phyloP scores from a whole-genome alignment of 2,797 vertebrate species.

The Paedocypris micromegethes region DNA sequence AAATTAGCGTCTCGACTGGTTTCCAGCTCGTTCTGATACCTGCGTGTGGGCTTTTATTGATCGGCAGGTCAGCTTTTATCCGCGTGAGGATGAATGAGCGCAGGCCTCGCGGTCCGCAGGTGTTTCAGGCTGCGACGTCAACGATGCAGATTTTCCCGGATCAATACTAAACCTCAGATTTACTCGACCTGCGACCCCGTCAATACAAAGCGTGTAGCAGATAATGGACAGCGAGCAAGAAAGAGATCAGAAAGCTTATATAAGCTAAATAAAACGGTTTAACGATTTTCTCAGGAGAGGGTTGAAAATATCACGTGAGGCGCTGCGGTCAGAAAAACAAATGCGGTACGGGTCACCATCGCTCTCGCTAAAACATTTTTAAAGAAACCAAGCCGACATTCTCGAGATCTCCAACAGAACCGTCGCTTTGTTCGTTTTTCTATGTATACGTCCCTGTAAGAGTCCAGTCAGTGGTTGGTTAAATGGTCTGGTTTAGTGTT shows the following conservation, averaged over 20 bases:
- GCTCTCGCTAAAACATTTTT: too few relatives aligned
- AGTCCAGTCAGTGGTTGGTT: too few relatives aligned
- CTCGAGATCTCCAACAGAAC: too few relatives aligned
- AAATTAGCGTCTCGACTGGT: constrained; percentile 23
- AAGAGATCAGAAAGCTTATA: background rate
- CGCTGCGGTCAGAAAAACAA: too few relatives aligned
- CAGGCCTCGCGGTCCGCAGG: constrained; percentile 22
- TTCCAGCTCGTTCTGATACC: constrained; percentile 28
- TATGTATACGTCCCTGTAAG: too few relatives aligned
- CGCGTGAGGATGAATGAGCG: constrained; percentile 45
- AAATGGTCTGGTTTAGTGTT: too few relatives aligned
- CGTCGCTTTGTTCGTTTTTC: too few relatives aligned
- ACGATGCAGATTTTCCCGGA: constrained; percentile 47
- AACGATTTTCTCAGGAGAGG: too few relatives aligned
- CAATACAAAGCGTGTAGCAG: constrained; percentile 35
- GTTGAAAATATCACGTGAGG: too few relatives aligned
- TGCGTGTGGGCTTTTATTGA: constrained; percentile 40
- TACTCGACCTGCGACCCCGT: constrained; percentile 38
- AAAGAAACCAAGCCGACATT: too few relatives aligned
- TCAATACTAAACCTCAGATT: constrained; percentile 43
- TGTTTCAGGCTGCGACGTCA: constrained; percentile 41
- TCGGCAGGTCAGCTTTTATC: constrained; percentile 41
- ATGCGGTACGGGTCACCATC: too few relatives aligned
- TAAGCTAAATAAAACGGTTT: too few relatives aligned
- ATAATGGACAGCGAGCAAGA: constrained; percentile 12